Evolutionary conservation across 2,113 vertebrate genomes (phyloP), one percentile per base, ranked within the genome.

Genomic region (Ardeotis arabs): DNA sequence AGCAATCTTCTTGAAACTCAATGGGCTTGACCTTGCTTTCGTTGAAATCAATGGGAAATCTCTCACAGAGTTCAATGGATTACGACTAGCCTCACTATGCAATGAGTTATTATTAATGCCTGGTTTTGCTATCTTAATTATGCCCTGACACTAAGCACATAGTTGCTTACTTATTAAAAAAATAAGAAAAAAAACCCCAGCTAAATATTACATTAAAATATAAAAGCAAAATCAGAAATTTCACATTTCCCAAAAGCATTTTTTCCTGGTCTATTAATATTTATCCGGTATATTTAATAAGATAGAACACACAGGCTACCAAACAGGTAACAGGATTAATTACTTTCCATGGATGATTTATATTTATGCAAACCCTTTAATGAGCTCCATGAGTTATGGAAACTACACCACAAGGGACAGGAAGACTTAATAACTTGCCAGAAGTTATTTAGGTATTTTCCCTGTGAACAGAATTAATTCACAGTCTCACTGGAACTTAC

Each of bases 381-480:
- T 92, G 92, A 95, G 87, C 89, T 89, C 47, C 59, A 27, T 69
- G 58, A 53, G 9, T 79, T 96, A 79, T 55, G 35, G 69, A 93
- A 95, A 53, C 58, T 73, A 39, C 14, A 79, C 70, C 92, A 73
- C 90, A 84, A 93, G 95, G 86, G 94, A 93, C 39, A 89, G 70
- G 18, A 95, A 89, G 90, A 78, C 74, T 95, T 97, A 97, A 93
- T 93, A 96, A 76, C 50, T 92, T 87, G 44, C 77, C 53, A 87
- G 62, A 87, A 92, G 91, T 84, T 92, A 89, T 94, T 92, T 84
- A 91, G 67, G 39, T 67, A 79, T 87, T 95, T 95, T 95, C n/a
- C 58, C 11, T 69, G 66, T 62, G 47, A 95, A 82, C 25, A 69
- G 70, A 94, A 91, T 95, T 95, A 96, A 95, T 97, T 94, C 74